Evolutionary conservation across 2,888 invertebrate genomes (phyloP), one percentile per base, ranked within the genome.

Genomic region (Serripes groenlandicus): DNA sequence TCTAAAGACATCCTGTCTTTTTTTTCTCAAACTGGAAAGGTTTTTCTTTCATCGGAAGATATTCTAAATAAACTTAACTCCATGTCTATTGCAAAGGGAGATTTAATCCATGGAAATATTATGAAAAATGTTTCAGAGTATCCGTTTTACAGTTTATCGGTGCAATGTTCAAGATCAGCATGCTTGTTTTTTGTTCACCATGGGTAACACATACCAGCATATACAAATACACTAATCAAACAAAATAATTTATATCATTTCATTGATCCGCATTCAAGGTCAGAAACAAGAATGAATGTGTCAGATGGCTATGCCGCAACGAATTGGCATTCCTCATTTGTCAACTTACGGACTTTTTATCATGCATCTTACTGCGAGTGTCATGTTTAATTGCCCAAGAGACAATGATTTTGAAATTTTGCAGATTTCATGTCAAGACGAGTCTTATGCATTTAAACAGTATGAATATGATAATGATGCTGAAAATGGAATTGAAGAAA

Each of bases 201-300:
- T 75, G 56, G 68, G 68, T 18, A 37, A 68, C 21, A 28, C 9
- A 3, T 7, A 56, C 7, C 75, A 34, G 32, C 30, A 15, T 77
- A 77, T 26, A 62, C 77, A 7, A 70, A 21, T 52, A 71, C 77
- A 2, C n/a, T 77, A 15, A 34, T 71, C 7, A 70, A 64, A 58
- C 30, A 34, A n/a, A 49, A 18, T 15, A 26, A 54, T 4, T 7
- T 21, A 0, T 64, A 58, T n/a, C 62, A 62, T 34, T 70, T 71
- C 18, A 71, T 64, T 71, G 77, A 77, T 23, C 70, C 71, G 18
- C 77, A 77, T 26, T 42, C 42, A 11, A n/a, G 71, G 5, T 62
- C 62, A 9, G 34, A 21, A n/a, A 35, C 23, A 32, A 71, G 77
- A 4, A 64, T 71, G 70, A 11, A 18, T 26, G 28, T 37, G 7